phyloP scores from a whole-genome alignment of 2,888 invertebrate genomes.

The Drosophila pegasa region DNA sequence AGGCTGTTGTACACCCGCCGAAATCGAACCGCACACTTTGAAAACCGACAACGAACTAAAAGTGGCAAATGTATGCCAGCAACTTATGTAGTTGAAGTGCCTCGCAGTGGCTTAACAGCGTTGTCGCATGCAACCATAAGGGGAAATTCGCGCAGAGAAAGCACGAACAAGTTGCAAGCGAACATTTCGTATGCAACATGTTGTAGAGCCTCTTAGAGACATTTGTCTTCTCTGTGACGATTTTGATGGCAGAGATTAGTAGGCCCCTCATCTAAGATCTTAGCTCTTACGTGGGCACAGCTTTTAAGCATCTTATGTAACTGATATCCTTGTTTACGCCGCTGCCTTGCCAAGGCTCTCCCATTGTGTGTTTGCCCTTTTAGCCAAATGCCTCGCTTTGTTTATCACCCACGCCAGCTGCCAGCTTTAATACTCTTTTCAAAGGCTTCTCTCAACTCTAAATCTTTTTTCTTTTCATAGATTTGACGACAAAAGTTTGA shows the following conservation, averaged over 20 bases:
- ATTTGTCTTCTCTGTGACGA: not conserved
- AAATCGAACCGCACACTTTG: slow-evolving; percentile 36
- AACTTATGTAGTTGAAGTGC: slow-evolving; percentile 22
- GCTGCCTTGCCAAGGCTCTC: slow-evolving; percentile 29
- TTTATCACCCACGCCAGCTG: not conserved
- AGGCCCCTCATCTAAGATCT: not conserved
- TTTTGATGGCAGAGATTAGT: not conserved
- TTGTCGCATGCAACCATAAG: not conserved
- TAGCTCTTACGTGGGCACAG: slow-evolving; percentile 2
- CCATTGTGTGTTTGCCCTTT: not conserved
- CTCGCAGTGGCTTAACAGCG: slow-evolving; percentile 11
- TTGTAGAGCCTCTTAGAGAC: not conserved
- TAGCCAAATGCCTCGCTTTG: slow-evolving; percentile 2
- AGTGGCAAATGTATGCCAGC: slow-evolving; percentile 6
- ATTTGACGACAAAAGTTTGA: not conserved
- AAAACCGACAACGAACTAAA: slow-evolving; percentile 61
- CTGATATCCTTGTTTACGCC: slow-evolving; percentile 57
- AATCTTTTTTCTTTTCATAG: not conserved
- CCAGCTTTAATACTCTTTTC: not conserved
- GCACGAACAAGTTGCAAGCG: not conserved
- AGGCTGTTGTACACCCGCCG: slow-evolving; percentile 26
- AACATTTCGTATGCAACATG: not conserved
- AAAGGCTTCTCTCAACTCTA: not conserved
- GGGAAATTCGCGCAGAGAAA: not conserved
- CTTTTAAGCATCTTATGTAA: slow-evolving; percentile 31